Evolutionary conservation across 2,113 vertebrate species (phyloP).

Genomic region (Strigops habroptila): DNA sequence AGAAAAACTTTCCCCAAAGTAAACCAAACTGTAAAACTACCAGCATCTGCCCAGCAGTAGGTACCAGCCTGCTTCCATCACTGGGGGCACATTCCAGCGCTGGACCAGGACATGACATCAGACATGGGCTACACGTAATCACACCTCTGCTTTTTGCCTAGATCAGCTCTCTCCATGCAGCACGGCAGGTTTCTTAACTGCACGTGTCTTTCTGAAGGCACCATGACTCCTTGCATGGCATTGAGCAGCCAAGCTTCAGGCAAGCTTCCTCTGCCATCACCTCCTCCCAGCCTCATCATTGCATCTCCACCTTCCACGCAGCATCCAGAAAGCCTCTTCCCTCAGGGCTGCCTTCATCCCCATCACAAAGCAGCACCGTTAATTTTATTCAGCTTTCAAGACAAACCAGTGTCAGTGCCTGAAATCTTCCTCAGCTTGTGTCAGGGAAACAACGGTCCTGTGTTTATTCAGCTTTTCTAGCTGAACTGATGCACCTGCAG

Average conservation of each 20-base stretch:
- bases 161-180: neutral
- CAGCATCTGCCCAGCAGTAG: neutral
- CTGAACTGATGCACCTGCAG: neutral
- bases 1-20: neutral
- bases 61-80: accelerated
- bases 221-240: accelerated
- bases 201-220: neutral
- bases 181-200: too few species aligned
- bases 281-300: neutral
- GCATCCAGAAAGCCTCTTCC: neutral
- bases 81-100: accelerated
- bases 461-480: neutral
- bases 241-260: accelerated
- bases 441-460: neutral
- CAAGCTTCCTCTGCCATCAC: neutral
- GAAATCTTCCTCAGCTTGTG: neutral
- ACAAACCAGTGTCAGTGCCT: neutral
- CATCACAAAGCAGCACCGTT: neutral
- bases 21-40: neutral
- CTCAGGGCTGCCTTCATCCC: neutral
- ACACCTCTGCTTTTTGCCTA: neutral
- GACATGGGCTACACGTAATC: neutral
- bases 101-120: neutral
- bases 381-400: neutral
- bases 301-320: accelerated